Evolutionary conservation across 2,113 vertebrate species (phyloP), one percentile per base, ranked within the genome.

Genomic region (Narcine bancroftii): DNA sequence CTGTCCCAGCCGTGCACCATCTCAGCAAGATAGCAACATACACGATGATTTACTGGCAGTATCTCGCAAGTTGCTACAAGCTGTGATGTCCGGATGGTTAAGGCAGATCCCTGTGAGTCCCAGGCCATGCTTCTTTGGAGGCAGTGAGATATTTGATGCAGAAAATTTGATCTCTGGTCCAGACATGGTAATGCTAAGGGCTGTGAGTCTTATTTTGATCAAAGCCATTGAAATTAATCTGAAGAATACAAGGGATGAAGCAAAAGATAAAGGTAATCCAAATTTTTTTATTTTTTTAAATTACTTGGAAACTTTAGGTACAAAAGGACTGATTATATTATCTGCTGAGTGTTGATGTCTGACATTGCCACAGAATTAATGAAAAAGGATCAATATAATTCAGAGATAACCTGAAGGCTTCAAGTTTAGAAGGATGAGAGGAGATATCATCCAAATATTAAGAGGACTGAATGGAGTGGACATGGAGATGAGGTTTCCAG

Each of bases 141-240:
- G 97, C 0, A 94, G 69, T 3, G 93, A 93, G 66, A 36, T 79
- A 92, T 92, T 79, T 11, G 92, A 93, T 91, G 94, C 94, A 5
- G 45, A 13, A 0, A 13, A 9, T 24, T 72, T 0, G 0, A 92
- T 6, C 1, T 9, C 45, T 65, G 92, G 79, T 83, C 93, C 94
- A 75, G 98, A 98, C 77, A 94, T 95, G 7, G 97, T 96, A 93
- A 95, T 95, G 93, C 94, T 98, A 10, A 96, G 98, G 95, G 96
- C 97, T 7, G 93, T 96, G 73, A 96, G 98, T 93, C 94, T 99
- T 66, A 77, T 97, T 93, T 89, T 98, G 60, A 95, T 99, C 81
- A 98, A 98, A 95, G 96, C 97, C 13, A 83, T 97, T 92, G 97
- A 99, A 95, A 95, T 97, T 93, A 96, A 95, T 93, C 92, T 95